phyloP scores from a whole-genome alignment of 2,113 vertebrate species.

The Ammodytes marinus region DNA sequence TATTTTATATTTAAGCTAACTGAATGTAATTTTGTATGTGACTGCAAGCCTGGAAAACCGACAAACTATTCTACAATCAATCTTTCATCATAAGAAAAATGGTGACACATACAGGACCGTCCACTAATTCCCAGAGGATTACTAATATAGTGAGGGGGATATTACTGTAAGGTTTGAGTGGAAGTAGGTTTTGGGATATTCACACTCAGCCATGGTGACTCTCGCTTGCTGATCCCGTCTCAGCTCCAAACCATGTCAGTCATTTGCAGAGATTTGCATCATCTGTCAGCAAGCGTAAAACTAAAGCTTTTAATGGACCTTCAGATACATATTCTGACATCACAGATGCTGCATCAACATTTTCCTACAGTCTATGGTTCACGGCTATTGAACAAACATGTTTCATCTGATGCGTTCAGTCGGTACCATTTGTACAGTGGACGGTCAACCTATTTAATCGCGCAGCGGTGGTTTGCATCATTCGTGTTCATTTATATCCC shows the following conservation, averaged over 20 bases:
- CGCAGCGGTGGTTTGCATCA: not conserved
- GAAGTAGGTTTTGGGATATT: not conserved
- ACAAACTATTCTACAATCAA: not conserved
- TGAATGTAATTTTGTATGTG: not conserved
- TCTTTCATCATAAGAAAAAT: not conserved
- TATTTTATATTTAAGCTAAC: not conserved
- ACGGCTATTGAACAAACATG: not conserved
- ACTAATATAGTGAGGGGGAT: not conserved
- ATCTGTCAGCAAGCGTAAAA: conserved; percentile 1
- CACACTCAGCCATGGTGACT: conserved; percentile 2
- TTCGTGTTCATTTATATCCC: not conserved
- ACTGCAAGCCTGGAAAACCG: not conserved
- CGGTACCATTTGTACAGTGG: conserved; percentile 4
- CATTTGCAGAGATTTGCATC: not conserved
- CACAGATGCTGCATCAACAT: conserved; percentile 21
- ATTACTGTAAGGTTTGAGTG: conserved; percentile 45
- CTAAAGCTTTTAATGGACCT: not conserved
- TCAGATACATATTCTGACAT: conserved; percentile 6
- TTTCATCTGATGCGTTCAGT: conserved; percentile 16
- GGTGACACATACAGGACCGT: not conserved
- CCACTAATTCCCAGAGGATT: not conserved
- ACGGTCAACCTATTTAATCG: conserved; percentile 1
- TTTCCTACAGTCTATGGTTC: conserved; percentile 8
- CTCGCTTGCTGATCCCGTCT: not conserved
- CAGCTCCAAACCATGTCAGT: conserved; percentile 1